These are phyloP conservation scores for Rhea americana DNA, from an alignment of 2,113 vertebrate genomes.

Conservation along the genomic window DNA sequence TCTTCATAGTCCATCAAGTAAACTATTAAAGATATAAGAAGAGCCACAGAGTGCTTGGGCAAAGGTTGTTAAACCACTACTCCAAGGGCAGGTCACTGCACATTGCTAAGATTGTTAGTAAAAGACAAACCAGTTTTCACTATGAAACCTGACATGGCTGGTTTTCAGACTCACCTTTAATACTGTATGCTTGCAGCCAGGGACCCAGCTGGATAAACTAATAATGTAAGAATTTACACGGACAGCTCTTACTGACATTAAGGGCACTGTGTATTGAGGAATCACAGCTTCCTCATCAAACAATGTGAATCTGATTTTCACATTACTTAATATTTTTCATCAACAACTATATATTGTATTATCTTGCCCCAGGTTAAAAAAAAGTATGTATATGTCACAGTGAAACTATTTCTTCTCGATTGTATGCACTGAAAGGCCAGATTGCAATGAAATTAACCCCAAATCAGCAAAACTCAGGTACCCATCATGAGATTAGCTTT, in stretches of 20 bases:
- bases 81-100: constrained; percentile 77
- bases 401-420: background rate
- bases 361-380: background rate
- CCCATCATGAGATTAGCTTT: background rate
- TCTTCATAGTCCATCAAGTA: constrained; percentile 80
- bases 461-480: background rate
- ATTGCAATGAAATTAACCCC: background rate
- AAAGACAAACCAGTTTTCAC: constrained; percentile 60
- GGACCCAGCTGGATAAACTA: constrained; percentile 44
- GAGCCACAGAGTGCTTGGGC: constrained; percentile 71
- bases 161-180: constrained; percentile 61
- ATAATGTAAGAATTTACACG: constrained; percentile 26
- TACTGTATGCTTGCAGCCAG: constrained; percentile 21
- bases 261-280: background rate
- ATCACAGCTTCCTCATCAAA: background rate
- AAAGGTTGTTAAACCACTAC: constrained; percentile 77
- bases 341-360: background rate
- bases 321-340: background rate
- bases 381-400: background rate
- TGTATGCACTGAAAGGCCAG: background rate
- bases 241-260: background rate
- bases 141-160: constrained; percentile 31
- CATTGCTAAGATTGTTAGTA: constrained; percentile 62
- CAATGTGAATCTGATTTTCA: background rate
- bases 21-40: constrained; percentile 80